A percentile compares a stretch with the other conserved stretches of the same genome.
Evolutionary conservation across 2,113 vertebrate species (phyloP).

Genomic region (Epinephelus fuscoguttatus): DNA sequence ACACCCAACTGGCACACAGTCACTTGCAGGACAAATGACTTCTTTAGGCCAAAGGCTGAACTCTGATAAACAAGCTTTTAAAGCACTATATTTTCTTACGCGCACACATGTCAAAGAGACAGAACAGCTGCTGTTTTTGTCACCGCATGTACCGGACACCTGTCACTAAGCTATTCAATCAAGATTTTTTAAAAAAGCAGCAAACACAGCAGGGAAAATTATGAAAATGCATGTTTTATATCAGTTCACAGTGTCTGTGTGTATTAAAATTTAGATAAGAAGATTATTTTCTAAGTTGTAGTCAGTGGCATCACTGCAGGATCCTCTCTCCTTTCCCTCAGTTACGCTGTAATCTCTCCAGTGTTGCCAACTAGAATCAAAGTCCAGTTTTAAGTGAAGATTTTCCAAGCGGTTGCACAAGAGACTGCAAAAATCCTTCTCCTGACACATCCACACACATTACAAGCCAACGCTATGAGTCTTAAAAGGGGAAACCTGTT

Average conservation of each 20-base stretch:
- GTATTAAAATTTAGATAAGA: not conserved
- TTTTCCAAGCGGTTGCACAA: slow-evolving; percentile 77
- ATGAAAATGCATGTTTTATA: not conserved
- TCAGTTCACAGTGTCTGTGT: too few species aligned
- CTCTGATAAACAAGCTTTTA: not conserved
- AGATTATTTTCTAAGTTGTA: not conserved
- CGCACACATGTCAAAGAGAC: too few species aligned
- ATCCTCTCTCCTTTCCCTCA: slow-evolving; percentile 46
- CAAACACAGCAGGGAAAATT: not conserved
- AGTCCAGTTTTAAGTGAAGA: slow-evolving; percentile 77
- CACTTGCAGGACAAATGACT: not conserved
- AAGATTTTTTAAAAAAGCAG: not conserved
- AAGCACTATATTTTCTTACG: not conserved
- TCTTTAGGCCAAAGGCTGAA: slow-evolving; percentile 6
- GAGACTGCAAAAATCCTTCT: slow-evolving; percentile 20
- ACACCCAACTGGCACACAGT: not conserved
- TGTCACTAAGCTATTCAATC: not conserved
- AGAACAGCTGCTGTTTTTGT: not conserved
- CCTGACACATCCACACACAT: slow-evolving; percentile 16
- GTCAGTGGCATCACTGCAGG: slow-evolving; percentile 13
- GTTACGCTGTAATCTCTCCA: slow-evolving; percentile 68
- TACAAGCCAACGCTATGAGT: not conserved
- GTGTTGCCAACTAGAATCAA: slow-evolving; percentile 78
- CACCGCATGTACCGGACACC: not conserved
- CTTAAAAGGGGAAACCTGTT: slow-evolving; percentile 7